Evolutionary conservation across 2,888 invertebrate genomes (phyloP).

Genomic region (Conus canariensis): DNA sequence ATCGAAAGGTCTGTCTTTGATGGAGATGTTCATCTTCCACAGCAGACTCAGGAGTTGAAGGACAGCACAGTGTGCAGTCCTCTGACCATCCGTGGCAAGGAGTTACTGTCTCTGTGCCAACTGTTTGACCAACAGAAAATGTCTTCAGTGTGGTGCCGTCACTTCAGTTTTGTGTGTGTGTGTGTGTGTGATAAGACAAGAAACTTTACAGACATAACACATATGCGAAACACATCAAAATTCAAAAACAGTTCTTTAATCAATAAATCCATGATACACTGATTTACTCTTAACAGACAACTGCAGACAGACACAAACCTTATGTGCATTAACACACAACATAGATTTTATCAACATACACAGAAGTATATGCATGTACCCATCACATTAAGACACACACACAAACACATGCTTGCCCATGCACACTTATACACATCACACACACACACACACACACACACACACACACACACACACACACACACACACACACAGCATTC

Average conservation of each 20-base stretch:
- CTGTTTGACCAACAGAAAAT: background rate
- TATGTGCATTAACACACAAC: background rate
- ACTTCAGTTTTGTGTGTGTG: background rate
- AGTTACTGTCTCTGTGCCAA: background rate
- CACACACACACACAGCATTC: background rate
- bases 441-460: background rate
- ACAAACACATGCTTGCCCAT: background rate
- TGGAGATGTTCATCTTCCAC: too few relatives aligned
- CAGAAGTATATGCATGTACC: background rate
- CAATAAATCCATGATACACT: too few relatives aligned
- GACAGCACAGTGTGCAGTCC: background rate
- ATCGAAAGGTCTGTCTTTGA: too few relatives aligned
- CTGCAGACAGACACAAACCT: background rate
- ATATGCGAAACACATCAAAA: too few relatives aligned
- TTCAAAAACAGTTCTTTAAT: too few relatives aligned
- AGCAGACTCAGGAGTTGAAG: background rate
- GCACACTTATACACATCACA: background rate
- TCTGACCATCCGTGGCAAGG: background rate
- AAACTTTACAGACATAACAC: too few relatives aligned
- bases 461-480: background rate
- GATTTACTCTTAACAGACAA: background rate
- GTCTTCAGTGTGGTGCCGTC: background rate
- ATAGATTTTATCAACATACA: background rate
- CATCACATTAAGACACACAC: background rate
- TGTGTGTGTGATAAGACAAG: background rate